Evolutionary conservation across 2,888 invertebrate genomes (phyloP), one percentile per base, ranked within the genome.

Genomic region (Congeria kusceri): DNA sequence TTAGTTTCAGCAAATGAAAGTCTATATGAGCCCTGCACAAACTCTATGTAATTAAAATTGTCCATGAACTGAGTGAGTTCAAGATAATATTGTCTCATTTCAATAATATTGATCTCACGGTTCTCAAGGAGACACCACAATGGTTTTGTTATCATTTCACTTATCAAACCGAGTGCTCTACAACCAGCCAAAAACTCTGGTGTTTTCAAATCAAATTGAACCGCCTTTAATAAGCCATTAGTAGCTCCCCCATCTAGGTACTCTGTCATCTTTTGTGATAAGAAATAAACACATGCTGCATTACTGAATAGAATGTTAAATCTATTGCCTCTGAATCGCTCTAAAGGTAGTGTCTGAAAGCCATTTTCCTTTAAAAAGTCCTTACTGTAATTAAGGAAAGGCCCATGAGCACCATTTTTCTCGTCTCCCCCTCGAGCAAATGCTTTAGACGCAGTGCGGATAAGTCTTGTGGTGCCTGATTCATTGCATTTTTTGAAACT

Each of bases 281-380:
- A 39, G 27, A 80, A 68, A 64, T 49, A 62, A 1, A 76, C 72
- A 39, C 20, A 13, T 4, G 59, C 64, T 25, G 80, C 73, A 63
- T 63, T 77, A 18, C 63, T 80, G 62, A 77, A 77, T 58, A 80
- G 29, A 27, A 77, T 69, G 44, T 77, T 73, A 44, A 80, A 80
- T 13, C 80, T 25, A 32, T 80, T 77, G 4, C 80, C 77, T 53
- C 76, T 63, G 59, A 77, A 80, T 58, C 77, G 23, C 39, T 77
- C 71, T 25, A 72, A 32, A 11, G 64, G 76, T 27, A 70, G n/a
- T 29, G 61, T 65, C 23, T 32, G 46, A 29, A 76, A 44, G 5
- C 46, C 23, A 11, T 32, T 53, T 18, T 69, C 58, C 57, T 59
- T 69, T 61, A 76, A 28, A 20, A 64, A 57, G 27, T 58, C 76